Percentiles rank a stretch among this genome's conserved stretches.
Evolutionary conservation across 2,113 vertebrate species (phyloP).

Genomic region (Piprites chloris): DNA sequence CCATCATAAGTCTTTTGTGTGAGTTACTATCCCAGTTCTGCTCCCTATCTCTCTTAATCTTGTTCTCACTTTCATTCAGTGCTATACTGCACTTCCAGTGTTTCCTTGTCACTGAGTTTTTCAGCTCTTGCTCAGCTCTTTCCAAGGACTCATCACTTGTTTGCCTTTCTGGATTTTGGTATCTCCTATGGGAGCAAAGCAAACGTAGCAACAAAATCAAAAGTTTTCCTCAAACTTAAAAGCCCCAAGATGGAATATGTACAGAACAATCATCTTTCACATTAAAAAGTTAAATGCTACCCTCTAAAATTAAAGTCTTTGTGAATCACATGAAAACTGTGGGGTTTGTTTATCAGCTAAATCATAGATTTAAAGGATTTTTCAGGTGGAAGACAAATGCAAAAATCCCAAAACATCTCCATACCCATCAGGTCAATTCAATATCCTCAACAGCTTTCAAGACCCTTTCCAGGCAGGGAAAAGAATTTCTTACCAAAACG

Average conservation of each 20-base stretch:
- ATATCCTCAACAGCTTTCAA: not conserved
- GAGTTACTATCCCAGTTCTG: not conserved
- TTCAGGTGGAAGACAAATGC: not conserved
- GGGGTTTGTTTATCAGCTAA: not conserved
- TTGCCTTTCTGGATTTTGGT: not conserved
- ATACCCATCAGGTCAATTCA: not conserved
- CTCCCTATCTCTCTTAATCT: not conserved
- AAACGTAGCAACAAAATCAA: not conserved
- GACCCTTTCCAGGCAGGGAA: fast-evolving
- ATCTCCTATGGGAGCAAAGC: not conserved
- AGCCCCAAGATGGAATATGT: not conserved
- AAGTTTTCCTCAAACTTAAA: not conserved
- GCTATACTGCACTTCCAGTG: not conserved
- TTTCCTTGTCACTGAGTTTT: fast-evolving
- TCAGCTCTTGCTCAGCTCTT: not conserved
- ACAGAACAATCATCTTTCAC: not conserved
- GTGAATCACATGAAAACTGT: not conserved
- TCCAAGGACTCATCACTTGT: not conserved
- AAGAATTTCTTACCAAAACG: not conserved
- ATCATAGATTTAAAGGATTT: not conserved
- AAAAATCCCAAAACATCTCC: fast-evolving
- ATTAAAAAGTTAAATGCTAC: not conserved
- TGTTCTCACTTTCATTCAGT: not conserved
- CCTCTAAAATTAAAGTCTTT: not conserved
- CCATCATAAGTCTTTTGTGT: not conserved